Percentiles rank a stretch among this genome's conserved stretches.
phyloP scores from a whole-genome alignment of 2,797 vertebrate genomes.

The Aplochiton taeniatus region DNA sequence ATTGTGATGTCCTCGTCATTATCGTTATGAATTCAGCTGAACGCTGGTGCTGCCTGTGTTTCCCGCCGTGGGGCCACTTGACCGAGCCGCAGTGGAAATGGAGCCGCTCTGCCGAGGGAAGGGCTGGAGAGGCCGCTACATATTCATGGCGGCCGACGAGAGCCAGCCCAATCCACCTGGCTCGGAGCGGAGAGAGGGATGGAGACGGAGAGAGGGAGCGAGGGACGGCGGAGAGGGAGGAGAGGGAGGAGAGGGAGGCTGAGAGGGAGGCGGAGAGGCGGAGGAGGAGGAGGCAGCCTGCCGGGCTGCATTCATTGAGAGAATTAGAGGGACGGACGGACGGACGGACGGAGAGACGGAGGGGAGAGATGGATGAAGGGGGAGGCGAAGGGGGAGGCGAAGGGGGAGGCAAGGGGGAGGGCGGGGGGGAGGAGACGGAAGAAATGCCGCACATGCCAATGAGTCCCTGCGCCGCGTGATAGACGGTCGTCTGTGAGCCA shows the following conservation, averaged over 20 bases:
- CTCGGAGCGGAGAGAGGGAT: constrained; percentile 76
- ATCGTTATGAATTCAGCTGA: no score
- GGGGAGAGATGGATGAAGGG: constrained; percentile 56
- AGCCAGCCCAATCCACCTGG: constrained; percentile 63
- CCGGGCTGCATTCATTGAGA: constrained; percentile 76
- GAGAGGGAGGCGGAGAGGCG: constrained; percentile 29
- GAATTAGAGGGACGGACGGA: constrained; percentile 65
- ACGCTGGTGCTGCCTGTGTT: no score
- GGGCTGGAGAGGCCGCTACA: constrained; percentile 66
- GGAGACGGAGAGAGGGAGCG: constrained; percentile 62
- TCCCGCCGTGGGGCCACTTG: no score
- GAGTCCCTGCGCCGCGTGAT: constrained; percentile 63
- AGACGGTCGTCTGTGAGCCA: constrained; percentile 62
- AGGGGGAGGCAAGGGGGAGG: constrained; percentile 27
- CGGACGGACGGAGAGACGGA: constrained; percentile 51
- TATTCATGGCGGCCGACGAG: constrained; percentile 80
- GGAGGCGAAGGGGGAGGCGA: constrained; percentile 26
- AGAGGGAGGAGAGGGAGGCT: constrained; percentile 50
- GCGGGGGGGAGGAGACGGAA: constrained; percentile 25
- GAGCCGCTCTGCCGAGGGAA: constrained; percentile 21
- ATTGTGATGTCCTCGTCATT: no score
- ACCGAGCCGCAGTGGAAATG: no score
- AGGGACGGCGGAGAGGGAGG: constrained; percentile 51
- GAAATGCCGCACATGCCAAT: constrained; percentile 71
- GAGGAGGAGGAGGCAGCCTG: constrained; percentile 54